These are phyloP conservation scores for Hippocampus zosterae DNA, from an alignment of 2,113 vertebrate species.

Conservation along the genomic window DNA sequence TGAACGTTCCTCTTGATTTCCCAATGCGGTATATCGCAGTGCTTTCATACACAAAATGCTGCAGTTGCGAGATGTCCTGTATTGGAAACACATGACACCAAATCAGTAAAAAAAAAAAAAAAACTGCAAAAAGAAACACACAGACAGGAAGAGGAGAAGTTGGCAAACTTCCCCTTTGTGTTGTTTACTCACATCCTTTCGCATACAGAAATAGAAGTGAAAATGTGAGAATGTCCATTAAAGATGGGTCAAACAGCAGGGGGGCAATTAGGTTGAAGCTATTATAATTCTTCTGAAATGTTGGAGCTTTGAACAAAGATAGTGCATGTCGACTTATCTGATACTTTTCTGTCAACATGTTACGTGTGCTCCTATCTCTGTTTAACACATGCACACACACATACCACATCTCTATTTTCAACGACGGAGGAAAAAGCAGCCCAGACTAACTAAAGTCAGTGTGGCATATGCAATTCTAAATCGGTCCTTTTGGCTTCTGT, in stretches of 20 bases:
- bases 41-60: background rate
- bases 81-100: background rate
- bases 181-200: constrained; percentile 54
- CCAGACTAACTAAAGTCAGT: constrained; percentile 1
- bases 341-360: constrained; percentile 1
- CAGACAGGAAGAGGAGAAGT: constrained; percentile 7
- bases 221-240: constrained; percentile 45
- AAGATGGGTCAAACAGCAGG: constrained; percentile 46
- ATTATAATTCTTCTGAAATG: background rate
- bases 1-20: no score
- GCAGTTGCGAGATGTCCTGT: background rate
- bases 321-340: constrained; percentile 16
- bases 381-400: constrained; percentile 9
- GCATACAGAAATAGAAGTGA: constrained; percentile 53
- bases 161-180: constrained; percentile 35
- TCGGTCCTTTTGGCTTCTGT: background rate
- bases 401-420: constrained; percentile 5
- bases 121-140: background rate
- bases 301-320: constrained; percentile 3
- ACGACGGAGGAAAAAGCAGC: background rate
- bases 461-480: background rate
- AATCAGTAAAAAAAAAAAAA: background rate
- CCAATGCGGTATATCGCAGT: background rate
- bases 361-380: constrained; percentile 2
- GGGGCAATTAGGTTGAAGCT: background rate